Percentiles rank a stretch among this genome's conserved stretches.
Evolutionary conservation across 1,140 invertebrate genomes (phyloP).

Genomic region (Babylonia areolata): DNA sequence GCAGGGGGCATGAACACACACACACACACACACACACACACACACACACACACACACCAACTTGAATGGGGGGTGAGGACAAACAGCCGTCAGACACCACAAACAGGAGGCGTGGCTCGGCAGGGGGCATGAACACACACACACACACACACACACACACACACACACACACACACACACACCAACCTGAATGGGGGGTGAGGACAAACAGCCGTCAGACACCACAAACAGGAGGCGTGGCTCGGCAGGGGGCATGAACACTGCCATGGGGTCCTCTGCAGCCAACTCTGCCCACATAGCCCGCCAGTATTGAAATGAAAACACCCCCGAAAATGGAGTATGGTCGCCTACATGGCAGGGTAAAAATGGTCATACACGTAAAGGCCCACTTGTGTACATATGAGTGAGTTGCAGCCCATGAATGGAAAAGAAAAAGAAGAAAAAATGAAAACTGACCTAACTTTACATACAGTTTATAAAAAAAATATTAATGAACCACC

Average conservation of each 20-base stretch:
- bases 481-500: too few species aligned
- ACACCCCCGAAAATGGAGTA: not conserved
- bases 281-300: slow-evolving; percentile 50
- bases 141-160: slow-evolving; percentile 9
- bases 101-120: slow-evolving; percentile 65
- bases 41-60: slow-evolving; percentile 38
- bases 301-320: not conserved
- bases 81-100: slow-evolving; percentile 59
- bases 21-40: slow-evolving; percentile 11
- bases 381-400: too few species aligned
- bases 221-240: slow-evolving; percentile 64
- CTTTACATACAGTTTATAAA: too few species aligned
- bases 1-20: slow-evolving; percentile 46
- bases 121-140: slow-evolving; percentile 49
- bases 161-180: slow-evolving; percentile 16
- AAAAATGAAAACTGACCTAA: too few species aligned
- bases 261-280: slow-evolving; percentile 63
- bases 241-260: slow-evolving; percentile 57
- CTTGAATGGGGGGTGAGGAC: slow-evolving; percentile 70
- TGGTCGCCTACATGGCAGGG: too few species aligned
- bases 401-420: too few species aligned
- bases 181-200: slow-evolving; percentile 68
- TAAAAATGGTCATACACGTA: too few species aligned
- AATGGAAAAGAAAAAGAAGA: too few species aligned
- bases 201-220: slow-evolving; percentile 63